phyloP scores from a whole-genome alignment of 2,888 invertebrate species.

The Leptogaster cylindrica region DNA sequence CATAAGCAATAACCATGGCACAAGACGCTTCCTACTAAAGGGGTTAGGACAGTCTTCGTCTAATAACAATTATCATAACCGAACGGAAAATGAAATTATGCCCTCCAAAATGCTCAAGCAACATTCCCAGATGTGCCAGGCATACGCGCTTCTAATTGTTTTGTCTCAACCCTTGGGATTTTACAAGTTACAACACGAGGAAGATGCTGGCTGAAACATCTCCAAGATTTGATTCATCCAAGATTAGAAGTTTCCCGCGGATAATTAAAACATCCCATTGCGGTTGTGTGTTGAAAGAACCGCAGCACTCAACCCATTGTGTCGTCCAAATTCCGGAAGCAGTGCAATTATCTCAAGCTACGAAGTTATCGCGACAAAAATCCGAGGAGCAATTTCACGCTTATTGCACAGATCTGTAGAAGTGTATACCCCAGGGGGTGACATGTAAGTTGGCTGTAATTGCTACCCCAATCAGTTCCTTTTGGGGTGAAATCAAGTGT shows the following conservation, averaged over 20 bases:
- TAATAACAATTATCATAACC: constrained; percentile 37
- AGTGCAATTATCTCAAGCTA: constrained; percentile 8
- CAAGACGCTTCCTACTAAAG: constrained; percentile 7
- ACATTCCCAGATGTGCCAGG: constrained; percentile 4
- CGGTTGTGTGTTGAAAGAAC: not conserved
- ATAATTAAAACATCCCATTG: constrained; percentile 18
- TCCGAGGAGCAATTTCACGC: constrained; percentile 56
- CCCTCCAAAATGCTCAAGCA: not conserved
- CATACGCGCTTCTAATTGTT: constrained; percentile 34
- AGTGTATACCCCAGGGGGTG: constrained; percentile 41
- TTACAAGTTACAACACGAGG: not conserved
- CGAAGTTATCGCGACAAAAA: constrained; percentile 34
- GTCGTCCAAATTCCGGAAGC: not conserved
- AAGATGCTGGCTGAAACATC: constrained; percentile 24
- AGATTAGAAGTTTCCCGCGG: constrained; percentile 10
- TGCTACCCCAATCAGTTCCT: constrained; percentile 1
- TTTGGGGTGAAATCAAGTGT: constrained; percentile 35
- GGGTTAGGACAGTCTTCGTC: constrained; percentile 5
- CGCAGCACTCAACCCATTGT: not conserved
- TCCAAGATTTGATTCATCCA: constrained; percentile 25
- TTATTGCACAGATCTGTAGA: constrained; percentile 53
- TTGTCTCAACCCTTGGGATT: not conserved
- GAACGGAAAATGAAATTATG: constrained; percentile 8
- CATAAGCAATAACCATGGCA: constrained; percentile 20
- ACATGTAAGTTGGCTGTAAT: constrained; percentile 25